Evolutionary conservation across 2,113 vertebrate genomes (phyloP), one percentile per base, ranked within the genome.

Genomic region (Corydoras maculifer): DNA sequence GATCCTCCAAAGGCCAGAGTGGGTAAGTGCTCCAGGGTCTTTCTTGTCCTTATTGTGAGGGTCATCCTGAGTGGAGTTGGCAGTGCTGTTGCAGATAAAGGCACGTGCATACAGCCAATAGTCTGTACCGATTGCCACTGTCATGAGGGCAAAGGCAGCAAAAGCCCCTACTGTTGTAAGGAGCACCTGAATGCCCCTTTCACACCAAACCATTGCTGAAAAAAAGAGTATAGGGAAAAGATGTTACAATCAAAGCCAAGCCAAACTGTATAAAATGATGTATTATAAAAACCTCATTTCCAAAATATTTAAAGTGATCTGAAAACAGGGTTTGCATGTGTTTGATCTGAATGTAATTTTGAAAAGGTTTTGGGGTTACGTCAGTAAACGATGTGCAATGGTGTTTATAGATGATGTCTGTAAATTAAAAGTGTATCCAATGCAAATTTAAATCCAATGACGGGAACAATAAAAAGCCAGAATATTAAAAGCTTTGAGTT

Each of bases 41-140:
- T 92, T 94, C 83, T 91, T 92, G 84, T 92, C 92, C 79, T 91
- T 92, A 80, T 85, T 90, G 72, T 86, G 87, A 8, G 88, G 84
- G 50, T 90, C 91, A 3, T 94, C 92, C 71, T 91, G 92, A 29
- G 88, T 75, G 8, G 91, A 91, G 87, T 95, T 94, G 82, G 87
- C 87, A 18, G 93, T 94, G 87, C 91, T 93, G 87, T 96, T 95
- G 86, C 94, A 96, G 86, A 95, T 94, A 84, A 93, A 90, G 73
- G 92, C 94, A 1, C 94, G 90, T 70, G 94, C 91, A 75, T 96
- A 96, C 7, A 96, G 92, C 94, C 94, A 96, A 86, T 96, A 96
- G 85, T 96, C 94, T 0, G 94, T 96, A 70, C 94, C 94, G 58
- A 96, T 95, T 76, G 94, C 93, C 73, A 96, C 94, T 10, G 94